Evolutionary conservation across 2,797 vertebrate species (phyloP).

Genomic region (Rhinoraja longicauda): DNA sequence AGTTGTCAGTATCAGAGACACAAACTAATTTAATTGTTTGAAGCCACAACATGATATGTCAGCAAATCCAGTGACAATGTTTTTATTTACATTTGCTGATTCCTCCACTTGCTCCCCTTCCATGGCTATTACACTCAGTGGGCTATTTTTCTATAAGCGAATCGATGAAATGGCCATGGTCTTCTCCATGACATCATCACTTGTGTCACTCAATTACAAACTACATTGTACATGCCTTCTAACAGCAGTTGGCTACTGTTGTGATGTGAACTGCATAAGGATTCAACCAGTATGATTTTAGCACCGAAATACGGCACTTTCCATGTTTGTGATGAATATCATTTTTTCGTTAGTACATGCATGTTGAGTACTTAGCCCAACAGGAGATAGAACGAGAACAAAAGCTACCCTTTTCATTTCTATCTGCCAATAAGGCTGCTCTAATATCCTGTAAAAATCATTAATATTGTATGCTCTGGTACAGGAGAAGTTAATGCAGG

Average conservation of each 20-base stretch:
- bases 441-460: constrained; percentile 16
- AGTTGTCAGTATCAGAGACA: constrained; percentile 71
- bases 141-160: background rate
- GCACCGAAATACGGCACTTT: background rate
- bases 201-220: background rate
- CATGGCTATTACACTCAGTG: background rate
- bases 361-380: background rate
- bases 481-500: constrained; percentile 31
- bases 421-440: background rate
- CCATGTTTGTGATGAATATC: background rate
- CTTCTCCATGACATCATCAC: background rate
- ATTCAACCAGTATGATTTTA: background rate
- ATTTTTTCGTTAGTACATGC: background rate
- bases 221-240: background rate
- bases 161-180: too few relatives aligned
- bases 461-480: constrained; percentile 29
- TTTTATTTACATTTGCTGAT: background rate
- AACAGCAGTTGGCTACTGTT: background rate
- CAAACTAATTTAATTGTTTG: constrained; percentile 74
- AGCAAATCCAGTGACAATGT: constrained; percentile 71
- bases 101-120: background rate
- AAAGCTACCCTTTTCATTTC: constrained; percentile 7
- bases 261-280: background rate
- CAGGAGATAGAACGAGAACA: constrained; percentile 15
- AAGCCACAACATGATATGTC: constrained; percentile 74